Conservation (phyloP, 1,140 invertebrate genomes). For the Drosophila sulfurigaster region DNA sequence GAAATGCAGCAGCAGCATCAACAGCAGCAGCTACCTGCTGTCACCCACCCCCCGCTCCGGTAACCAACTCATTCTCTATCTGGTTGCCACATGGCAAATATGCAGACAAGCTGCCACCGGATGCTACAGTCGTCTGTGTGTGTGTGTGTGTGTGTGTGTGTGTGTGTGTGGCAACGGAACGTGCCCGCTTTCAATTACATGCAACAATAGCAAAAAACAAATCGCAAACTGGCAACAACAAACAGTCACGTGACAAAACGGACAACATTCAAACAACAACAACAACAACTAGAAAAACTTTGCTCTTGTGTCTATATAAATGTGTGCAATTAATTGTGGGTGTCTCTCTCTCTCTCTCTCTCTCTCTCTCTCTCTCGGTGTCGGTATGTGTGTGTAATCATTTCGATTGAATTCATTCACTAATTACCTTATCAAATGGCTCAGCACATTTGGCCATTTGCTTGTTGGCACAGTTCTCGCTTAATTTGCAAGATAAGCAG, state of each 20-base stretch:
- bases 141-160: not conserved
- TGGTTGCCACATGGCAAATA: not conserved
- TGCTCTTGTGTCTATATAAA: constrained; percentile 34
- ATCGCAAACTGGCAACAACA: constrained; percentile 16
- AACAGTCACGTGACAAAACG: constrained; percentile 3
- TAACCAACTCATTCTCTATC: no score
- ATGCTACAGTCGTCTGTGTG: constrained; percentile 31
- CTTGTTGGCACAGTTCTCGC: constrained; percentile 10
- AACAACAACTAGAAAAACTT: not conserved
- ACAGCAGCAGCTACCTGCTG: not conserved
- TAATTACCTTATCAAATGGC: constrained; percentile 39
- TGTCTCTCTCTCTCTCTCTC: not conserved
- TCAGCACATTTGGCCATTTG: constrained; percentile 13
- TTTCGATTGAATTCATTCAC: constrained; percentile 33
- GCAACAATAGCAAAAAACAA: constrained; percentile 43
- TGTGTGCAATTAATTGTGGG: constrained; percentile 45
- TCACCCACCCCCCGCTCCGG: not conserved
- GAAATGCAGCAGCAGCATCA: constrained; percentile 25
- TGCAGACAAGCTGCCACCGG: constrained; percentile 2
- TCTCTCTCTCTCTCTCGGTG: no score
- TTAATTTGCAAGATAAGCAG: constrained; percentile 19
- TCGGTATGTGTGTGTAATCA: constrained; percentile 29
- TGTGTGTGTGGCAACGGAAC: constrained; percentile 8
- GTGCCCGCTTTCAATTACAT: constrained; percentile 54
- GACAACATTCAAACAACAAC: constrained; percentile 1